Conservation (phyloP, 2,113 vertebrate species). For the Nothobranchius furzeri region DNA sequence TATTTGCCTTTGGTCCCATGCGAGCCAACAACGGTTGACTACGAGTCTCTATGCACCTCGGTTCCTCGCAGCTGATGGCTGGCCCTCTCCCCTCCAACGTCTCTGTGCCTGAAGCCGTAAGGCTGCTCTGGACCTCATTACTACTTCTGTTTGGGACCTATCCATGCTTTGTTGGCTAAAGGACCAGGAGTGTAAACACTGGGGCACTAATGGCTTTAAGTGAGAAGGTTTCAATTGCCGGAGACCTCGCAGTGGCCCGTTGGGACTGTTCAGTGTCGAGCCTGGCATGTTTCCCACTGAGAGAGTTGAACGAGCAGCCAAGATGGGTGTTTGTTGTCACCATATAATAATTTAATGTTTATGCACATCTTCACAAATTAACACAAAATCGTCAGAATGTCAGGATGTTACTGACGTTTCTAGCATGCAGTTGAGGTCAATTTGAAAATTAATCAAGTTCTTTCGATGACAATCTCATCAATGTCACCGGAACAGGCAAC, state of each 20-base stretch:
- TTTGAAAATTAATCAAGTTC: not conserved
- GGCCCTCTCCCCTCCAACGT: conserved; percentile 53
- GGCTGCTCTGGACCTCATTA: conserved; percentile 72
- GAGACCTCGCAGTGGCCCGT: conserved; percentile 61
- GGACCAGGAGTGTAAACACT: conserved; percentile 64
- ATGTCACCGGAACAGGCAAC: not conserved
- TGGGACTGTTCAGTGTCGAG: conserved; percentile 44
- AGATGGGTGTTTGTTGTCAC: conserved; percentile 21
- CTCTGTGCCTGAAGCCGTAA: conserved; percentile 58
- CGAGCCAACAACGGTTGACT: conserved; percentile 63
- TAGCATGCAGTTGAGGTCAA: no score
- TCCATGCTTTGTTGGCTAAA: conserved; percentile 77
- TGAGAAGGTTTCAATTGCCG: conserved; percentile 71
- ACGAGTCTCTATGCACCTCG: conserved; percentile 57
- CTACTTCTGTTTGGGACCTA: conserved; percentile 72
- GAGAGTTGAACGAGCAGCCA: conserved; percentile 42
- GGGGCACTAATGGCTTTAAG: conserved; percentile 78
- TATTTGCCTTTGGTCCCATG: conserved; percentile 76
- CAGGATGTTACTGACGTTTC: not conserved
- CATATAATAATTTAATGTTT: not conserved
- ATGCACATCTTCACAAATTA: not conserved
- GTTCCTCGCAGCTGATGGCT: conserved; percentile 47
- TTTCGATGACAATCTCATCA: not conserved
- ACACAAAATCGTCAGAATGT: not conserved
- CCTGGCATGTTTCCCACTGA: conserved; percentile 50